Base-by-base conservation (phyloP, 53 echinoderm and acorn worm species). In the Mesocentrotus franciscanus region DNA sequence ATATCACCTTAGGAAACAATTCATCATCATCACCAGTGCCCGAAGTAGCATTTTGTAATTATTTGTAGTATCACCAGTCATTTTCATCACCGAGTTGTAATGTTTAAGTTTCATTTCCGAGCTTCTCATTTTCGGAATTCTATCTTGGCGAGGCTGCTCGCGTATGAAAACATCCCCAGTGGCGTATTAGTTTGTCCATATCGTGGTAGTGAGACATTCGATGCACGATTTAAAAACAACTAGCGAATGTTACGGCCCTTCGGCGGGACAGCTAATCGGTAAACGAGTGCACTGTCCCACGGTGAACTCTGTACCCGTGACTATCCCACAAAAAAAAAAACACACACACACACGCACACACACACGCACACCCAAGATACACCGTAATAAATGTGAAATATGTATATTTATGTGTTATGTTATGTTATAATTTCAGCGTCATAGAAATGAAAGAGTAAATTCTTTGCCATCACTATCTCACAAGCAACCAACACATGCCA, bases 171-270 rank as follows among this genome's bases (percentile, higher is more conserved):
- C 36, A 81, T 81, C 81, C 81, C 81, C 33, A 9, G 81, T 81
- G 81, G 81, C 81, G 9, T 13, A 39, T 81, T 81, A 81, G 20
- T 81, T 81, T 81, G 81, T 42, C 81, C 81, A 39, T 81, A 39
- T 81, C 81, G 13, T 81, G 20, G 42, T 13, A 81, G 81, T 6
- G 42, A 81, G 81, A 81, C 42, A 81, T 81, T 81, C 42, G 42
- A 81, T 36, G 81, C 36, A 81, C 36, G 81, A 42, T 81, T 42
- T 81, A 81, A 81, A 81, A 81, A 81, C 81, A 81, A 81, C 81
- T 81, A 81, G 81, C 81, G 81, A 81, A 81, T 81, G 81, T 81
- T 36, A 17, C 36, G 42, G 36, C 81, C 81, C 36, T 49, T 11
- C 42, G 78, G 36, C 79, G 79, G 42, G 81, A 29, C 81, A 42